Conservation (phyloP, 2,113 vertebrate genomes). For the Osmerus eperlanus region DNA sequence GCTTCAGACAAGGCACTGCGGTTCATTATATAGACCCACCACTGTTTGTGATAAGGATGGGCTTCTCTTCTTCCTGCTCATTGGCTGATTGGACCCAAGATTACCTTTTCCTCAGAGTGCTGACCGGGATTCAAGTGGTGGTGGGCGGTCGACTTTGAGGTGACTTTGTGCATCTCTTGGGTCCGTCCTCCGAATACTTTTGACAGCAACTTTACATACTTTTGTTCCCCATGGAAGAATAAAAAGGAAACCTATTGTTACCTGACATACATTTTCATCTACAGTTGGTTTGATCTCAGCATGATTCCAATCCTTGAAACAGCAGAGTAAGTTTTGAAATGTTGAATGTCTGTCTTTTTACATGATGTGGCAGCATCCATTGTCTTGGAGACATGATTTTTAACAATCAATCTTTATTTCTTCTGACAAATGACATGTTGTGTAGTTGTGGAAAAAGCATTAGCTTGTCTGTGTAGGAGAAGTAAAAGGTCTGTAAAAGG, state of each 20-base stretch:
- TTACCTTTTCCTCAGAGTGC: slow-evolving; percentile 20
- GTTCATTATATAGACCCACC: slow-evolving; percentile 32
- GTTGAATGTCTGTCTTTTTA: slow-evolving; percentile 6
- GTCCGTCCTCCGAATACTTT: neutral
- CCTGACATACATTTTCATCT: slow-evolving; percentile 22
- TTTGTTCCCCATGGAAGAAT: slow-evolving; percentile 19
- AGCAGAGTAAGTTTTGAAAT: slow-evolving; percentile 14
- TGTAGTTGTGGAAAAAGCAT: neutral
- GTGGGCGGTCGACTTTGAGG: slow-evolving; percentile 29
- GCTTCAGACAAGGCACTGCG: slow-evolving; percentile 34
- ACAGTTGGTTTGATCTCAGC: slow-evolving; percentile 21
- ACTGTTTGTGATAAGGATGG: slow-evolving; percentile 27
- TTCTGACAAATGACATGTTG: slow-evolving; percentile 33
- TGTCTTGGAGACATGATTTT: neutral
- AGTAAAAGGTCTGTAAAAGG: neutral
- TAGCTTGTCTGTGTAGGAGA: neutral
- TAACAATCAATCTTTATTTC: slow-evolving; percentile 15
- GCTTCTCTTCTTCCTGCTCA: slow-evolving; percentile 20
- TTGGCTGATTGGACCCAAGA: slow-evolving; percentile 36
- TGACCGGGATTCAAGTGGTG: slow-evolving; percentile 9
- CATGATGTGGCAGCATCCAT: slow-evolving; percentile 6
- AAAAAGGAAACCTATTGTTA: slow-evolving; percentile 14
- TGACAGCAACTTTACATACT: slow-evolving; percentile 26
- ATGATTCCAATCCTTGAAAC: slow-evolving; percentile 24
- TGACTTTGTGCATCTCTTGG: slow-evolving; percentile 15